phyloP scores from a whole-genome alignment of 2,888 invertebrate species.

The Tachystola acroxantha region DNA sequence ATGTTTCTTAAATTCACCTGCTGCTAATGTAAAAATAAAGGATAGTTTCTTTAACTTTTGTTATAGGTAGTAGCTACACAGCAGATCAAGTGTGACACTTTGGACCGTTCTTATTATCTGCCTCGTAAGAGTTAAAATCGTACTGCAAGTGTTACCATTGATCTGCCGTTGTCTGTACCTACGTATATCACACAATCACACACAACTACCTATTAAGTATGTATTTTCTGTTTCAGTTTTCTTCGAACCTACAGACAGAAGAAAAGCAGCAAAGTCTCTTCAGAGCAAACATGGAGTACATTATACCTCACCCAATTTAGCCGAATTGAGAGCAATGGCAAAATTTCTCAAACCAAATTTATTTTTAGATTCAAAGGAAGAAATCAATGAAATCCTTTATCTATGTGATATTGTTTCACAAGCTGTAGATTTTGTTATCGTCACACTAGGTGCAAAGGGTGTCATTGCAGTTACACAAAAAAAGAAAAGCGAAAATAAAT shows the following conservation, averaged over 20 bases:
- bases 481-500: conserved; percentile 4
- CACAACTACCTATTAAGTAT: no score
- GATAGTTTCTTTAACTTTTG: no score
- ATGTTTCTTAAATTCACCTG: no score
- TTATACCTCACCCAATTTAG: conserved; percentile 88
- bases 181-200: no score
- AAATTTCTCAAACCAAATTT: conserved; percentile 51
- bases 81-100: no score
- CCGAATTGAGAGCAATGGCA: conserved; percentile 85
- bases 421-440: conserved; percentile 75
- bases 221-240: conserved; percentile 82
- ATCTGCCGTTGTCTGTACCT: no score
- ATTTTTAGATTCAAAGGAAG: conserved; percentile 20
- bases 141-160: no score
- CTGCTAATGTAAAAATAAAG: no score
- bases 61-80: no score
- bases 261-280: conserved; percentile 86
- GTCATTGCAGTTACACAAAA: conserved; percentile 61
- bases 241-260: conserved; percentile 93
- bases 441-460: conserved; percentile 81
- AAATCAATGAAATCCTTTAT: conserved; percentile 37
- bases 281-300: conserved; percentile 62
- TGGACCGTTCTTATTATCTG: no score
- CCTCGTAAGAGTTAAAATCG: no score
- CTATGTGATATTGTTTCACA: conserved; percentile 56